These are phyloP conservation scores for Umimayanthus chanpuru DNA, from an alignment of 92 coral and sea anemone species.

Conservation along the genomic window DNA sequence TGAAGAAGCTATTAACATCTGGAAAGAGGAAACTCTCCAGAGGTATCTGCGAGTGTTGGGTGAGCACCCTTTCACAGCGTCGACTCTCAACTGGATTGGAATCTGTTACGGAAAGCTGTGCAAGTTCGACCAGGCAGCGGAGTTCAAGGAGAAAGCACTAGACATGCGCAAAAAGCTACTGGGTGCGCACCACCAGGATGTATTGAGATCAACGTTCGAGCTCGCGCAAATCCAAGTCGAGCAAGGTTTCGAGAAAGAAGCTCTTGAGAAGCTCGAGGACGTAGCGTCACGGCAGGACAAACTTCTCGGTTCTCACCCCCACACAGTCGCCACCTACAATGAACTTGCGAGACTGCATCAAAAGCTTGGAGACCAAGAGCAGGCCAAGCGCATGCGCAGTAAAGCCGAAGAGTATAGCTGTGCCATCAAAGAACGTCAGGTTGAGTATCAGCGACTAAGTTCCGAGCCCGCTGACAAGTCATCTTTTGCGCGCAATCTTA, in stretches of 20 bases:
- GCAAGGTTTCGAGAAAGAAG: not conserved
- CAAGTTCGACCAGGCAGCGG: constrained; percentile 45
- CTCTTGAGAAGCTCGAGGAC: not conserved
- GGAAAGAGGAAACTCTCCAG: constrained; percentile 14
- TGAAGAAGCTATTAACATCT: constrained; percentile 28
- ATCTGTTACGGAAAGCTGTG: constrained; percentile 55
- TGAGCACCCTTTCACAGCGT: constrained; percentile 58
- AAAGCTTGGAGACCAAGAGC: not conserved
- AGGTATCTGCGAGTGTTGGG: constrained; percentile 44
- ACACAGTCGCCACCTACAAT: not conserved
- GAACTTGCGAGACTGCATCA: not conserved
- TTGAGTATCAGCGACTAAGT: constrained; percentile 6
- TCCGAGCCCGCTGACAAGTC: not conserved
- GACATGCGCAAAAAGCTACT: constrained; percentile 63
- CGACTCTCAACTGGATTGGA: constrained; percentile 52
- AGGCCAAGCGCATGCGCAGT: not conserved
- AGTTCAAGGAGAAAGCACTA: constrained; percentile 55
- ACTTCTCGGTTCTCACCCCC: constrained; percentile 21
- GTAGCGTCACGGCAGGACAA: not conserved
- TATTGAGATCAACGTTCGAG: constrained; percentile 11
- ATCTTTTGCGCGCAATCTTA: not conserved
- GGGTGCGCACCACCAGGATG: constrained; percentile 23
- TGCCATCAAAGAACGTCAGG: not conserved
- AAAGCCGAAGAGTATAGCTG: not conserved
- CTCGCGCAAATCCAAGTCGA: not conserved